A percentile compares a stretch with the other conserved stretches of the same genome.
Evolutionary conservation across 2,888 invertebrate genomes (phyloP).

Genomic region (Polyommatus iphigenia): DNA sequence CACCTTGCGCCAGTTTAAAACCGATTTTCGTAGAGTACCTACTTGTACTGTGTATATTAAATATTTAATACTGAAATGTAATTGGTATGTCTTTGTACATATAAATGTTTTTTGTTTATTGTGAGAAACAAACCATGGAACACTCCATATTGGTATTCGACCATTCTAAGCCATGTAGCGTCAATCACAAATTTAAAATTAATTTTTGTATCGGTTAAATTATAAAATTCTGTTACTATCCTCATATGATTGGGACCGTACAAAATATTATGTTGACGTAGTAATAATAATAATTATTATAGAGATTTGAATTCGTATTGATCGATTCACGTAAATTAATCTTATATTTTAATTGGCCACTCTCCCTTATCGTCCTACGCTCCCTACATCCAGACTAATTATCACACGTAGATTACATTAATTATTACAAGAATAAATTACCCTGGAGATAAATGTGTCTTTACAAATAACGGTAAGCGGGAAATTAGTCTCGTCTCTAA

Average conservation of each 20-base stretch:
- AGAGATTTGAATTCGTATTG: background rate
- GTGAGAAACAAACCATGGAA: no score
- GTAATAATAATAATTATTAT: no score
- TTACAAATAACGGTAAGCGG: conserved; percentile 4
- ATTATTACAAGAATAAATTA: conserved; percentile 13
- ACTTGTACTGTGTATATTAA: background rate
- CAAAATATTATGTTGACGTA: no score
- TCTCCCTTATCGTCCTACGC: background rate
- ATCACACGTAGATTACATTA: background rate
- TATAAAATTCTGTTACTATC: no score
- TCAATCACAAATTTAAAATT: no score
- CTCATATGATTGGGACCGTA: no score
- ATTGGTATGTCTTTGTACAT: background rate
- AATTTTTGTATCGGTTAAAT: no score
- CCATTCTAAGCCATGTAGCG: no score
- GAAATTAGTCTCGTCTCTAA: background rate
- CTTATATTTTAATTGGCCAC: background rate
- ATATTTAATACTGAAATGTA: background rate
- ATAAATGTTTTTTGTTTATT: no score
- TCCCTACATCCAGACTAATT: background rate
- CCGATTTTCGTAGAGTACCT: conserved; percentile 30
- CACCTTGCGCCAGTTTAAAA: conserved; percentile 35
- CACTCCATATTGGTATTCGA: no score
- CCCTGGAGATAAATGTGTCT: conserved; percentile 16
- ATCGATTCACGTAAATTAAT: background rate